phyloP scores from a whole-genome alignment of 2,113 vertebrate species.

The Sapayoa aenigma region DNA sequence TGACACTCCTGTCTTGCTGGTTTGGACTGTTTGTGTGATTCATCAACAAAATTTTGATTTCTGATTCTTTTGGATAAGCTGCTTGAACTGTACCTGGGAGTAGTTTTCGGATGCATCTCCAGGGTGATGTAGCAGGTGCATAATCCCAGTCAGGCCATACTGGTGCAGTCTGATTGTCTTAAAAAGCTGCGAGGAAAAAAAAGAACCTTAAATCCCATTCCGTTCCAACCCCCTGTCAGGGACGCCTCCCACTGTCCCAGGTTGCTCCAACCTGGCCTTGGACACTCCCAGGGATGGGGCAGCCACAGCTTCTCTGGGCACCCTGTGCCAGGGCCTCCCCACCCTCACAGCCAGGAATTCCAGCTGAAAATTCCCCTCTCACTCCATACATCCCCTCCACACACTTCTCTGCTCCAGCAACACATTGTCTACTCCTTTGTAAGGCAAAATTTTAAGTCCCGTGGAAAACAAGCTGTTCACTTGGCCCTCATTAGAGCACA shows the following conservation, averaged over 20 bases:
- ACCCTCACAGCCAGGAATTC: not conserved
- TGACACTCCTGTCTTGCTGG: not conserved
- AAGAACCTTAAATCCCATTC: rapidly evolving
- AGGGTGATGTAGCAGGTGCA: not conserved
- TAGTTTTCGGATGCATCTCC: not conserved
- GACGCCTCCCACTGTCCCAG: not conserved
- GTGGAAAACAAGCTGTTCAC: conserved; percentile 3
- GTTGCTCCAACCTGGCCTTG: not conserved
- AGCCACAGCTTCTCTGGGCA: not conserved
- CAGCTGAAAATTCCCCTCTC: not conserved
- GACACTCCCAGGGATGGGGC: not conserved
- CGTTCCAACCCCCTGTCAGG: not conserved
- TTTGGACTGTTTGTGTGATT: not conserved
- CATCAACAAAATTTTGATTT: not conserved
- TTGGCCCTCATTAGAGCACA: conserved; percentile 31
- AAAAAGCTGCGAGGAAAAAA: not conserved
- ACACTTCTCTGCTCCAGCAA: not conserved
- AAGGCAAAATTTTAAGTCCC: not conserved
- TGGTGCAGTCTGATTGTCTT: not conserved
- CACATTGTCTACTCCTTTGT: not conserved
- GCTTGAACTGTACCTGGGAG: not conserved
- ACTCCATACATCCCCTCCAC: rapidly evolving
- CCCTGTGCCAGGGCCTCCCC: not conserved
- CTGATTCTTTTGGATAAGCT: not conserved
- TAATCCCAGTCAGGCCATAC: rapidly evolving